These are phyloP conservation scores for Dysmachus trigonus DNA, from an alignment of 2,888 invertebrate species.

Conservation along the genomic window DNA sequence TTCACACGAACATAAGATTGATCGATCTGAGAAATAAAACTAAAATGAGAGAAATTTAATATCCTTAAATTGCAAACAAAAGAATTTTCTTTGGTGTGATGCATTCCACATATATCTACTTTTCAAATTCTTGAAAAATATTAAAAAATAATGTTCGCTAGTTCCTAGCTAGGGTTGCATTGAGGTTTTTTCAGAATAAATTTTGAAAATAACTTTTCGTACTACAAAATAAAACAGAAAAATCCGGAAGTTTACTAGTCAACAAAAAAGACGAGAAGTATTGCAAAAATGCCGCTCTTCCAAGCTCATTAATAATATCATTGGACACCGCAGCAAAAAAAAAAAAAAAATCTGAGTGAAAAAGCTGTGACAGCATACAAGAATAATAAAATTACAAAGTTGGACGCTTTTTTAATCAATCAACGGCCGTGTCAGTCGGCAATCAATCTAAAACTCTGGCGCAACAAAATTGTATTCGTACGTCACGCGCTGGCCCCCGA, in stretches of 20 bases:
- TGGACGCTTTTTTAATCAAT: conserved; percentile 43
- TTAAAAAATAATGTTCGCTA: too few species aligned
- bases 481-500: background rate
- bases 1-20: too few species aligned
- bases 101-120: too few species aligned
- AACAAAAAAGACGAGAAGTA: background rate
- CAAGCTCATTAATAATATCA: background rate
- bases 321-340: background rate
- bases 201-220: background rate
- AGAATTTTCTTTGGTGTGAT: too few species aligned
- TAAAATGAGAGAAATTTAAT: too few species aligned
- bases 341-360: background rate
- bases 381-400: conserved; percentile 38
- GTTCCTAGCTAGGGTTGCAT: too few species aligned
- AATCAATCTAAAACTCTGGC: conserved; percentile 33
- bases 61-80: too few species aligned
- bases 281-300: background rate
- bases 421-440: conserved; percentile 36
- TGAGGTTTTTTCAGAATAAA: too few species aligned
- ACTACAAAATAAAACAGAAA: background rate
- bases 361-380: conserved; percentile 20
- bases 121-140: too few species aligned
- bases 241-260: background rate
- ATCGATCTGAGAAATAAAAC: too few species aligned
- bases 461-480: conserved; percentile 20